A percentile compares a stretch with the other conserved stretches of the same genome.
Conservation (phyloP, 2,797 vertebrate genomes). For the Pogoniulus pusillus region DNA sequence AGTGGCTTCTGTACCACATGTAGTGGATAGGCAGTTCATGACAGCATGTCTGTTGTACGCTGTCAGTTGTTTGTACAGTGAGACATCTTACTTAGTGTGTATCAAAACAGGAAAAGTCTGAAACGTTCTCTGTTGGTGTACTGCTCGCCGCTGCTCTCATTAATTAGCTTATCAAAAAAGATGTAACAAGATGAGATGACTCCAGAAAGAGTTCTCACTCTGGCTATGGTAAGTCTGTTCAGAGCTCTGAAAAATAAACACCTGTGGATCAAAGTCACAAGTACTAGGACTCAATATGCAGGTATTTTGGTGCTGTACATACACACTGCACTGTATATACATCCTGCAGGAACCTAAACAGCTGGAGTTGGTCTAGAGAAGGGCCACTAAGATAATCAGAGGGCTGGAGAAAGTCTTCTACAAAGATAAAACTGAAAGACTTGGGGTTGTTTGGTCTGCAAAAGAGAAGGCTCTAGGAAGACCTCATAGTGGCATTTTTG, state of each 20-base stretch:
- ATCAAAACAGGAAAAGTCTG: not conserved
- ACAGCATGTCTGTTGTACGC: fast-evolving
- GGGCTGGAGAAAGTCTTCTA: too few relatives aligned
- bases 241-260: not conserved
- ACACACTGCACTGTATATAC: not conserved
- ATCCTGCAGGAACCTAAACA: not conserved
- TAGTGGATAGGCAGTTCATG: fast-evolving
- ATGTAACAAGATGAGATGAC: not conserved
- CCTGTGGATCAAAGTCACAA: not conserved
- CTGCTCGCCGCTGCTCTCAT: not conserved
- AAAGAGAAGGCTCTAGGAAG: too few relatives aligned
- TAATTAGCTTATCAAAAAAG: not conserved
- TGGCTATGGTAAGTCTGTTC: not conserved
- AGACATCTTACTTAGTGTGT: not conserved
- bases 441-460: too few relatives aligned
- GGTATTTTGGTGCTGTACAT: not conserved
- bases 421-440: too few relatives aligned
- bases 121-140: not conserved
- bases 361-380: too few relatives aligned
- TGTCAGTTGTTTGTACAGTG: not conserved
- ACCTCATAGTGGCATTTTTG: too few relatives aligned
- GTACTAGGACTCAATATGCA: not conserved
- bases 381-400: too few relatives aligned
- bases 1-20: not conserved
- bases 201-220: not conserved